Base-by-base conservation (phyloP, 2,888 invertebrate species). In the Euplexia lucipara region DNA sequence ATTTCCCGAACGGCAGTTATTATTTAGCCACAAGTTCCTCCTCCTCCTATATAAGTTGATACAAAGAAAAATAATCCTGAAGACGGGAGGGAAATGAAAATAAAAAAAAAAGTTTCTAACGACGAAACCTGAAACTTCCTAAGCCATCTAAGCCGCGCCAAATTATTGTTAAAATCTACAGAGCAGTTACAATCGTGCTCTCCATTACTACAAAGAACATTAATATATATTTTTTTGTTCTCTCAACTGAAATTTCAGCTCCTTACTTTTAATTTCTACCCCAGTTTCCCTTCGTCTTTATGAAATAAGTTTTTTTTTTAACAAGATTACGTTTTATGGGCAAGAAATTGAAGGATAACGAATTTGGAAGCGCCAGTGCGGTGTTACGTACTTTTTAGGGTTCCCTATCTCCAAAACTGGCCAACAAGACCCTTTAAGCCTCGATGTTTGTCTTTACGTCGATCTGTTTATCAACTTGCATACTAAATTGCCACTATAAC, bases 291-390 rank as follows among this genome's bases (percentile, higher is more conserved):
- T 77, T 74, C 85, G 85, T 82, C 89, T 92, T 93, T 93, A 91
- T 93, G 91, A 92, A 94, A 94, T 92, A 94, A 95, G 92, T 94
- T 94, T 91, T 90, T 87, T 84, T 86, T 68, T 72, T 93, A 94
- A 95, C 93, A 90, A 91, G 92, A 93, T 95, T 94, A 93, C 90
- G 82, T 91, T 94, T 94, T 92, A 94, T 89, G 92, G 88, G 88
- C 82, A 86, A 89, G 87, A 91, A 94, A 94, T 94, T 93, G 92
- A 86, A 83, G 91, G 89, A 91, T 92, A 93, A 93, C 90, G 91
- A 92, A 91, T 92, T 92, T 86, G 83, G 86, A 85, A 86, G 85
- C 82, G 86, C 70, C 76, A 81, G 61, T 64, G 75, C 67, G 75
- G 81, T 81, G 81, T 79, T 79, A 68, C 75, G 70, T 57, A 45